phyloP scores from a whole-genome alignment of 1,140 invertebrate genomes.

The Hycleus phaleratus region DNA sequence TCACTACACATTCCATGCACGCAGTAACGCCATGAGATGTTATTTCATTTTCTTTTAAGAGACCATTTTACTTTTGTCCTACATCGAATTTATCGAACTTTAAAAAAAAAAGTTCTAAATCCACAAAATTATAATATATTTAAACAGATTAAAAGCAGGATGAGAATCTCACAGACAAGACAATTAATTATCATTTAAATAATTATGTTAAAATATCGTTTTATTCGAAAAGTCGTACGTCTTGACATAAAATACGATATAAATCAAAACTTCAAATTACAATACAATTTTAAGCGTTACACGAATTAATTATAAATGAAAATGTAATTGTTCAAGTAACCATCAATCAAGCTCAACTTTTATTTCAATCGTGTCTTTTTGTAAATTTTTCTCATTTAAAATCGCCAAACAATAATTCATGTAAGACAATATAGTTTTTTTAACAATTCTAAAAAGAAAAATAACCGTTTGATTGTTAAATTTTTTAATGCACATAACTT shows the following conservation, averaged over 20 bases:
- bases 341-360: constrained; percentile 3
- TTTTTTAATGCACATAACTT: too few relatives aligned
- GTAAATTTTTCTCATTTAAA: too few relatives aligned
- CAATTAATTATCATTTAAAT: constrained; percentile 10
- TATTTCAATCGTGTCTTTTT: too few relatives aligned
- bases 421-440: too few relatives aligned
- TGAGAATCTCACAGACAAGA: too few relatives aligned
- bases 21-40: constrained; percentile 15
- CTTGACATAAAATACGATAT: constrained; percentile 8
- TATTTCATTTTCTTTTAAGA: constrained; percentile 9
- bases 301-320: constrained; percentile 14
- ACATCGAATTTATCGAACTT: too few relatives aligned
- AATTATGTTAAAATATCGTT: constrained; percentile 13
- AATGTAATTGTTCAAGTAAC: constrained; percentile 10
- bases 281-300: constrained; percentile 9
- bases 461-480: too few relatives aligned
- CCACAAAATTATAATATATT: too few relatives aligned
- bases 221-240: constrained; percentile 9
- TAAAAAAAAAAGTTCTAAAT: too few relatives aligned
- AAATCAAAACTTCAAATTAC: constrained; percentile 9
- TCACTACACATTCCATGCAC: constrained; percentile 15
- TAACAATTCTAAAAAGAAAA: too few relatives aligned
- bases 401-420: too few relatives aligned
- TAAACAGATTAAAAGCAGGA: too few relatives aligned
- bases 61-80: not conserved